Conservation (phyloP, 2,888 invertebrate genomes). For the Beris morrisii region DNA sequence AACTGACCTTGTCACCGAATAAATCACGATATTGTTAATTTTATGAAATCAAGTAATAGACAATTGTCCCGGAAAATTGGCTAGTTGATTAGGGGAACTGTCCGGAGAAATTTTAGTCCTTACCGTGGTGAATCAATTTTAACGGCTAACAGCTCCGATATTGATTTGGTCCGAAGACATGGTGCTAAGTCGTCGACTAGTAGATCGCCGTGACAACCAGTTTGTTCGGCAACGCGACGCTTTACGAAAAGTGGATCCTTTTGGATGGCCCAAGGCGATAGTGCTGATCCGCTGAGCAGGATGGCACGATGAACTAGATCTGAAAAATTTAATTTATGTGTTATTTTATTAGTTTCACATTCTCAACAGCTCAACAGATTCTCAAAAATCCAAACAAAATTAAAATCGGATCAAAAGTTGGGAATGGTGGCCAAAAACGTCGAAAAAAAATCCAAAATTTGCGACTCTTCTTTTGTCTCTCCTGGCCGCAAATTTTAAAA, state of each 20-base stretch:
- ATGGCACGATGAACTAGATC: slow-evolving; percentile 86
- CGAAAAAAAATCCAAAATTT: no score
- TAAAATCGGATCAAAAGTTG: no score
- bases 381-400: no score
- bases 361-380: no score
- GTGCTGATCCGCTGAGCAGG: slow-evolving; percentile 84
- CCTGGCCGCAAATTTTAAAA: no score
- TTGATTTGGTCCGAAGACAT: slow-evolving; percentile 77
- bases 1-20: no score
- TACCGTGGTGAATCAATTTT: slow-evolving; percentile 73
- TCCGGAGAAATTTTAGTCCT: slow-evolving; percentile 11
- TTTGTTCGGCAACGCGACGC: slow-evolving; percentile 78
- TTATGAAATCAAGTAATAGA: no score
- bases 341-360: not conserved
- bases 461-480: no score
- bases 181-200: slow-evolving; percentile 82
- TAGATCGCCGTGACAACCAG: slow-evolving; percentile 80
- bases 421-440: no score
- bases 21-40: no score
- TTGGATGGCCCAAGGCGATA: slow-evolving; percentile 91
- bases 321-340: slow-evolving; percentile 60
- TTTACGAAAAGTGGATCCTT: slow-evolving; percentile 80
- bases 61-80: no score
- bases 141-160: slow-evolving; percentile 72
- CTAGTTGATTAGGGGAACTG: no score